Evolutionary conservation across 2,113 vertebrate genomes (phyloP), one percentile per base, ranked within the genome.

Genomic region (Ovis canadensis): DNA sequence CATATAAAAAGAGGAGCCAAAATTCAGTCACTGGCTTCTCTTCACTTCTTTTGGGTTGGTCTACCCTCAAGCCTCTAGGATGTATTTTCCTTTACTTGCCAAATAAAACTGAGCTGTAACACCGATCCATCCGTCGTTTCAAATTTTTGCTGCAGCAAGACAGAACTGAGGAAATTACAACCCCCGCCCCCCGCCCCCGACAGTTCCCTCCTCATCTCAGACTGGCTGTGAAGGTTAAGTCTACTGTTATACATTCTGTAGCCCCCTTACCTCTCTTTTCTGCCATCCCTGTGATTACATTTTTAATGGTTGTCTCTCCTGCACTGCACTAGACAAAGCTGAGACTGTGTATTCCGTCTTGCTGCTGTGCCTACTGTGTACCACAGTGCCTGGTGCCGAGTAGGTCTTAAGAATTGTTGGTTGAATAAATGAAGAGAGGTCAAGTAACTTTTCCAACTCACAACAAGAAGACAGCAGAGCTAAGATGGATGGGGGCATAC

Each of bases 371-470:
- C 78, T 85, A 62, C 57, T 91, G 67, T 80, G n/a, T 33, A n/a
- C 52, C 55, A 85, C 19, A 60, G 10, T n/a, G 8, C 21, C 36
- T 43, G 71, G 67, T 55, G 74, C 3, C 5, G 15, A 57, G n/a
- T 54, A 45, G 21, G 36, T 84, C 55, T 86, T 48, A 86, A 55
- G 64, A 86, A 86, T 55, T 91, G 54, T 62, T 95, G 78, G 21
- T 45, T 83, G 86, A 89, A 19, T 88, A 90, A 90, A 52, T 40
- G 80, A 55, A 67, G 48, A 48, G 19, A 90, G 62, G 52, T 50
- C 40, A 90, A 74, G 33, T 83, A 84, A 84, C 43, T 90, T 95
- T 84, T 43, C n/a, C 80, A 80, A 31, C 29, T 86, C 48, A 57
- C n/a, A 36, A 57, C 23, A 33, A 81, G 67, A 80, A 80, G 64